Base-by-base conservation (phyloP, 1,140 invertebrate species). In the Lasioglossum baleicum region DNA sequence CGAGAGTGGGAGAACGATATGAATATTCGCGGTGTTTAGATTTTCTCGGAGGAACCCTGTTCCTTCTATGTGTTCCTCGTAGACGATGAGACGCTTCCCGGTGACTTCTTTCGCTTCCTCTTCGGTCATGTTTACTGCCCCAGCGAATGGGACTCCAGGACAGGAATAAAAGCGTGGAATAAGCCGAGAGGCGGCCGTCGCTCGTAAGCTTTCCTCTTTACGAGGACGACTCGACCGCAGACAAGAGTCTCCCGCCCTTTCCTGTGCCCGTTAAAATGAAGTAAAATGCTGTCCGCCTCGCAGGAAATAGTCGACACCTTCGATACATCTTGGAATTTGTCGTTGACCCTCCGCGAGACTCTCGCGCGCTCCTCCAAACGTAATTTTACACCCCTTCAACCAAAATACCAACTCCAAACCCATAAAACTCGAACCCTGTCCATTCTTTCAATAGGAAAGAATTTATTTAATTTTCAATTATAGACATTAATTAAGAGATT, bases 181-280 rank as follows among this genome's bases (percentile, higher is more conserved):
- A 88, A 89, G 90, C 83, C 84, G 83, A 88, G 90, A 86, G 61
- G 31, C 88, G 83, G 83, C 83, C 82, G 85, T 90, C 85, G 89
- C 91, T 93, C 92, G 85, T 93, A 93, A 93, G 92, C 92, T 93
- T 90, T 70, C 87, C 87, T 93, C 91, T 93, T 93, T 93, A 93
- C 89, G 92, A 92, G 91, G 89, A 93, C 91, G 91, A 92, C 90
- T 91, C 90, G 90, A 92, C 92, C 92, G 91, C 92, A 92, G 91
- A 92, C 90, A 86, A 81, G 79, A 90, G 85, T 79, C 82, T 78
- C 87, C 89, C 88, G 84, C 79, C 84, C 85, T 86, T 83, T 87
- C 65, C 79, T 78, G 42, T 61, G 75, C 76, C 78, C 84, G 84
- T 87, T 87, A 87, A 87, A 76, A 79, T 26, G 68, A 79, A 82